phyloP scores from a whole-genome alignment of 1,140 invertebrate species.

The Eupristina koningsbergeri region DNA sequence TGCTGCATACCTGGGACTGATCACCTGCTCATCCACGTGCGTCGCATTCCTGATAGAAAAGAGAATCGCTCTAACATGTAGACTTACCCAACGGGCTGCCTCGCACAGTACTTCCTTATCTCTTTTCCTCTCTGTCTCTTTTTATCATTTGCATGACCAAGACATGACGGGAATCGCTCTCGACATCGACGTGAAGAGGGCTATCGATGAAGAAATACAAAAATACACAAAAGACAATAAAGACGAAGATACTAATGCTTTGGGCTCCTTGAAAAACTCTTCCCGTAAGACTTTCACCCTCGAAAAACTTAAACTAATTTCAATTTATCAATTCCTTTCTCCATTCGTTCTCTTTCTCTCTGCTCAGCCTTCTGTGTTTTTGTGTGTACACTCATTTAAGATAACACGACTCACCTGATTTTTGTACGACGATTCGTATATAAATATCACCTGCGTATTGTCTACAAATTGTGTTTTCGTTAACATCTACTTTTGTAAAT shows the following conservation, averaged over 20 bases:
- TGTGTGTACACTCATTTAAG: not conserved
- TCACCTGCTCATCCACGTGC: not conserved
- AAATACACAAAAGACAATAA: not conserved
- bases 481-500: slow-evolving; percentile 15
- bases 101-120: not conserved
- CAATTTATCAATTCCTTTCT: not conserved
- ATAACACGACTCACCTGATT: slow-evolving; percentile 27
- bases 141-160: not conserved
- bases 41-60: not conserved
- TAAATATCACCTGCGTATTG: not conserved
- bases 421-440: slow-evolving; percentile 18
- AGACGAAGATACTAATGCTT: not conserved
- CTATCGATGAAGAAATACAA: not conserved
- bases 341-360: not conserved
- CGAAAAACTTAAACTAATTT: slow-evolving; percentile 3
- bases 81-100: not conserved
- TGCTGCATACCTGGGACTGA: not conserved
- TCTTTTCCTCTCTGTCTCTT: not conserved
- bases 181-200: not conserved
- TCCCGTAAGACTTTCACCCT: slow-evolving; percentile 26
- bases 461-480: slow-evolving; percentile 19
- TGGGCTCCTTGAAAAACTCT: not conserved
- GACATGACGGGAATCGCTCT: not conserved
- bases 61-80: not conserved
- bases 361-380: not conserved